Conservation (phyloP, 2,113 vertebrate species). For the Hippocampus comes region DNA sequence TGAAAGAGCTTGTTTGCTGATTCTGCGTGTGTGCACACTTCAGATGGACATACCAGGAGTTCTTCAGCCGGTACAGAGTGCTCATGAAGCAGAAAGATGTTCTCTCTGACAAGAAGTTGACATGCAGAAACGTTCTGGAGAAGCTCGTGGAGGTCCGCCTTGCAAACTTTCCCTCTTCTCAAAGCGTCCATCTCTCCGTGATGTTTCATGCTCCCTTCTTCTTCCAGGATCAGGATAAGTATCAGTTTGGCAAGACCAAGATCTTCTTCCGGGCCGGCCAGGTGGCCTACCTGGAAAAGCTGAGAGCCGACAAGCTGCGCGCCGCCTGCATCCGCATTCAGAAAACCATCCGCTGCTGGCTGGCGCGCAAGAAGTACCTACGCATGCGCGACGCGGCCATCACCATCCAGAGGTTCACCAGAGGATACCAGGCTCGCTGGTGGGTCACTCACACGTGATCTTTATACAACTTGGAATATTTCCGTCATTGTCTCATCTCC, state of each 20-base stretch:
- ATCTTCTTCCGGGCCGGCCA: constrained; percentile 99
- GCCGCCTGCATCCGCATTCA: constrained; percentile 96
- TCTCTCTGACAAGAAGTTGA: constrained; percentile 86
- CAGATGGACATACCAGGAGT: constrained; percentile 99
- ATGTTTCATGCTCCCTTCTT: background rate
- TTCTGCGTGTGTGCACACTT: constrained; percentile 12
- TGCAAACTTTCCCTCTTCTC: background rate
- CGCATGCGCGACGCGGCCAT: constrained; percentile 85
- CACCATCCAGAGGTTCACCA: constrained; percentile 87
- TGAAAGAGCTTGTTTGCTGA: background rate
- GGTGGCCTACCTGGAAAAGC: constrained; percentile 95
- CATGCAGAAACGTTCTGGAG: constrained; percentile 92
- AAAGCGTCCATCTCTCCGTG: background rate
- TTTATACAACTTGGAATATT: background rate
- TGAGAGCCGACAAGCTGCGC: constrained; percentile 92
- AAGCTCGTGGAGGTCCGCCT: constrained; percentile 85
- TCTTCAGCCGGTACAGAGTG: constrained; percentile 96
- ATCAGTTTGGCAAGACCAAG: constrained; percentile 99
- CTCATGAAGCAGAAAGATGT: constrained; percentile 98
- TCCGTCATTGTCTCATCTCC: background rate
- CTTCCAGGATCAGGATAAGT: constrained; percentile 92
- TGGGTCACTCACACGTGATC: constrained; percentile 57
- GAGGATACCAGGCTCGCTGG: constrained; percentile 95
- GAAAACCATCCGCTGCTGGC: constrained; percentile 95
- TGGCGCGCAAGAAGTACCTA: constrained; percentile 91